Evolutionary conservation across 2,113 vertebrate genomes (phyloP), one percentile per base, ranked within the genome.

Genomic region (Shinisaurus crocodilurus): DNA sequence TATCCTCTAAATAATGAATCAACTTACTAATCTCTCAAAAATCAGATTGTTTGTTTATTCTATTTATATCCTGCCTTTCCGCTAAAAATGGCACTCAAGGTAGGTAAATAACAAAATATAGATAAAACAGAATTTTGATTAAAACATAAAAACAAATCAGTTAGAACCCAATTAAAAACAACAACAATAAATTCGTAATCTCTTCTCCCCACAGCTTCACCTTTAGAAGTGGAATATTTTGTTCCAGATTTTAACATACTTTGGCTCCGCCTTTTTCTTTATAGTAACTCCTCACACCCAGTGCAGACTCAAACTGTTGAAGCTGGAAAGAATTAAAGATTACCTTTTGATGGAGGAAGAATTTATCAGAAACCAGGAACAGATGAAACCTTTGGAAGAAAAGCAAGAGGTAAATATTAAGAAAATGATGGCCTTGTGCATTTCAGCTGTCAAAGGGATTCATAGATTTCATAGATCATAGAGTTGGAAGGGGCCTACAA

Each of bases 341-440:
- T 99, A 99, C 6, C 97, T 99, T 40, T 96, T 99, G 89, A 99
- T 99, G 99, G 99, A 99, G 92, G 99, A 99, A 93, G 99, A 99
- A 91, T 99, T 99, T 95, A 99, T 99, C 95, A 97, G 99, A 92
- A 99, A 99, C 94, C 99, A 99, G 96, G 99, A 99, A 92, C 99
- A 99, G 89, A 99, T 99, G 99, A 99, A 99, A 94, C 99, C 99
- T 32, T 95, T 99, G 92, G 99, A 99, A 96, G 99, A 99, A 96
- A 99, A 99, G 92, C 99, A 99, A 92, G 99, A 99, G 98, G 99
- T 99, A 15, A 92, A 94, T 23, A 79, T 93, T 69, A 32, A 50
- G 32, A 40, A 57, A 32, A 8, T 29, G 27, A 88, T 82, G 20
- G 12, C 34, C n/a, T n/a, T n/a, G n/a, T n/a, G n/a, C n/a, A n/a